phyloP scores from a whole-genome alignment of 1,140 invertebrate species.

The Periplaneta americana region DNA sequence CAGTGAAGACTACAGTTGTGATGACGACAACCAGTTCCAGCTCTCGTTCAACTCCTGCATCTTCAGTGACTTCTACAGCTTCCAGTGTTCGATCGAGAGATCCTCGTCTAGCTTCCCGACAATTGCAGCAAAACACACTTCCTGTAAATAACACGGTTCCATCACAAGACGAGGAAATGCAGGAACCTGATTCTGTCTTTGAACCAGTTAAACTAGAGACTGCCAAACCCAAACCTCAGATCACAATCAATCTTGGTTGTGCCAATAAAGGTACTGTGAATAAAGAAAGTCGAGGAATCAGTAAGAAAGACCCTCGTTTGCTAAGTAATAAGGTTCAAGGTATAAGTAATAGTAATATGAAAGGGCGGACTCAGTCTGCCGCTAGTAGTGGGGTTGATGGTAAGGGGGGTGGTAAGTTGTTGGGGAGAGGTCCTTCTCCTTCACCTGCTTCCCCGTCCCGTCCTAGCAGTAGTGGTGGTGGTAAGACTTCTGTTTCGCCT shows the following conservation, averaged over 20 bases:
- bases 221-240: slow-evolving; percentile 23
- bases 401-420: background rate
- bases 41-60: background rate
- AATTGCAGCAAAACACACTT: background rate
- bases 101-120: slow-evolving; percentile 15
- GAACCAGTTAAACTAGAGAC: slow-evolving; percentile 15
- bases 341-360: background rate
- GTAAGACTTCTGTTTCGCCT: background rate
- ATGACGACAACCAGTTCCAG: background rate
- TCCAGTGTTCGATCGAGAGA: slow-evolving; percentile 9
- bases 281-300: slow-evolving; percentile 17
- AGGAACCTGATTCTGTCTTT: slow-evolving; percentile 5
- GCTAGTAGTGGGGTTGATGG: background rate
- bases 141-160: background rate
- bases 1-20: background rate
- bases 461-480: background rate
- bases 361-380: background rate
- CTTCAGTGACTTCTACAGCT: background rate
- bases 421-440: background rate
- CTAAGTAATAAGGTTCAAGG: slow-evolving; percentile 21
- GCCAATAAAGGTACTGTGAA: slow-evolving; percentile 13
- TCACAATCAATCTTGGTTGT: slow-evolving; percentile 18
- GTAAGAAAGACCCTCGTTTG: slow-evolving; percentile 32
- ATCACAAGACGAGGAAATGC: slow-evolving; percentile 6
- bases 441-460: background rate